phyloP scores from a whole-genome alignment of 2,797 vertebrate genomes.

The Merluccius polli region DNA sequence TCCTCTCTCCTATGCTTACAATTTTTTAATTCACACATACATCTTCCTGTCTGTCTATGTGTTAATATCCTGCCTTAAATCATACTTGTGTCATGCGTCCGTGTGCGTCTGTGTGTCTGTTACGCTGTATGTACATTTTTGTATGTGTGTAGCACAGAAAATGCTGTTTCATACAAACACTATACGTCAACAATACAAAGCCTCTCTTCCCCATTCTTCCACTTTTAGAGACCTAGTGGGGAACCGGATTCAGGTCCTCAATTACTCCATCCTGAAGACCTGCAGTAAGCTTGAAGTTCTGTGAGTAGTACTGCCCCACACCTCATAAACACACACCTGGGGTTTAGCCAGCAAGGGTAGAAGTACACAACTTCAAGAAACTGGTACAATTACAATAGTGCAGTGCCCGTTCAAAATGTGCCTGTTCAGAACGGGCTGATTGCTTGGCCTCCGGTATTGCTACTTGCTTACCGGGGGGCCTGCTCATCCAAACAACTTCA shows the following conservation, averaged over 20 bases:
- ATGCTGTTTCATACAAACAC: not conserved
- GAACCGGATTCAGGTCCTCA: constrained; percentile 63
- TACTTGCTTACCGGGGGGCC: too few species aligned
- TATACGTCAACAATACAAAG: not conserved
- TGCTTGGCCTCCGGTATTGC: too few species aligned
- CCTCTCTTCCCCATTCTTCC: not conserved
- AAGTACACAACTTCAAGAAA: too few species aligned
- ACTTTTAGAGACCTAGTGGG: constrained; percentile 59
- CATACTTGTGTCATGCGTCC: not conserved
- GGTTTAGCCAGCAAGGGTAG: too few species aligned
- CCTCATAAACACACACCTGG: not conserved
- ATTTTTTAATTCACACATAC: not conserved
- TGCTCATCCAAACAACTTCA: too few species aligned
- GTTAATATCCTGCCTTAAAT: not conserved
- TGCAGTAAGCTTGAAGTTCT: constrained; percentile 65
- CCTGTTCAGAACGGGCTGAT: too few species aligned
- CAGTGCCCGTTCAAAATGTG: too few species aligned
- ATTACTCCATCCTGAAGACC: constrained; percentile 56
- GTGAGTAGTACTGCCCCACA: constrained; percentile 53
- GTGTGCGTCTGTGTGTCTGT: not conserved
- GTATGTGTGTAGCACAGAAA: not conserved
- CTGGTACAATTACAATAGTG: too few species aligned
- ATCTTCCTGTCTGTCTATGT: not conserved
- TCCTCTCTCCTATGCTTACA: not conserved
- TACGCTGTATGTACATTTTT: not conserved